phyloP scores from a whole-genome alignment of 2,888 invertebrate genomes.

The Leuctra nigra region DNA sequence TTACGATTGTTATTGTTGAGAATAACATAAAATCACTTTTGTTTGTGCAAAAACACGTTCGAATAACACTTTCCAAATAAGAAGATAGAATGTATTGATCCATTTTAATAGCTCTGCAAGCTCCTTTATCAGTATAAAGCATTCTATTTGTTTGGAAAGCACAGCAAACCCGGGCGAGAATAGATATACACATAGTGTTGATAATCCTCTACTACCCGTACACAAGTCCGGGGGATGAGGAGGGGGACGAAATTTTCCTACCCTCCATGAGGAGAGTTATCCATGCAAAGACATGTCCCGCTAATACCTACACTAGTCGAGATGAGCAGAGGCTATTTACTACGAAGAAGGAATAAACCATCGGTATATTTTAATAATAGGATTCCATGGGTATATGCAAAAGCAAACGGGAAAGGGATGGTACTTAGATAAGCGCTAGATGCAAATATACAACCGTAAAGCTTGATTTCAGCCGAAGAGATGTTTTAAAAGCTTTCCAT shows the following conservation, averaged over 20 bases:
- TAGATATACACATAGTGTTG: constrained; percentile 1
- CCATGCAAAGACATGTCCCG: constrained; percentile 30
- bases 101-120: constrained; percentile 16
- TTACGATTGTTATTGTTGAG: not conserved
- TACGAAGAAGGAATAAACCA: constrained; percentile 24
- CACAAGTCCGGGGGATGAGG: not conserved
- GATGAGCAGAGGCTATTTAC: not conserved
- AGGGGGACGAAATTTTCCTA: constrained; percentile 11
- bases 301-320: constrained; percentile 19
- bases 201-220: constrained; percentile 1
- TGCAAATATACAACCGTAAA: not conserved
- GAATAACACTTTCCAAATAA: not conserved
- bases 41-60: not conserved
- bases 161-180: constrained; percentile 7
- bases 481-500: not conserved
- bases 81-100: constrained; percentile 20
- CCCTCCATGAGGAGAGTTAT: constrained; percentile 27
- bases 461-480: not conserved
- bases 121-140: constrained; percentile 22
- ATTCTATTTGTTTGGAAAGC: constrained; percentile 6
- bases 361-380: constrained; percentile 30
- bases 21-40: not conserved
- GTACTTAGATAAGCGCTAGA: too few species aligned
- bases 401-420: not conserved
- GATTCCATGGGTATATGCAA: constrained; percentile 22